phyloP scores from a whole-genome alignment of 2,113 vertebrate species.

The Stomatorhinus ivindoensis region DNA sequence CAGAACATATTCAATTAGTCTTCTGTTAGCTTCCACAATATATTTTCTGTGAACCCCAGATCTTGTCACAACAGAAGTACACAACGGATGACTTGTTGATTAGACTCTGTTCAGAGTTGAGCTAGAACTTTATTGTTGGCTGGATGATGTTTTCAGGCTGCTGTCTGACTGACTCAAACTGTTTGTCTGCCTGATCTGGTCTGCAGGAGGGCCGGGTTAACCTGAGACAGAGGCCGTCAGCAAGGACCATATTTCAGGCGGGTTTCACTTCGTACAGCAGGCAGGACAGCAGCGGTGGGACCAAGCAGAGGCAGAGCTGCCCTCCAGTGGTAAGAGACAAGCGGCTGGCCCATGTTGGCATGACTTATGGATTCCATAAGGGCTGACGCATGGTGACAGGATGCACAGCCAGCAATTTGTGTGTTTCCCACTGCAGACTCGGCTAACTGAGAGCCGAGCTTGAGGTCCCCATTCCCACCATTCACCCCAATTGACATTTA shows the following conservation, averaged over 20 bases:
- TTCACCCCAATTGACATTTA: not conserved
- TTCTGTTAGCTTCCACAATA: not conserved
- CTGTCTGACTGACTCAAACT: not conserved
- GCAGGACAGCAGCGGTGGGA: not conserved
- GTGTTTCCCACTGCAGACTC: not conserved
- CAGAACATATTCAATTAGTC: not conserved
- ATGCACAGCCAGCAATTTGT: not conserved
- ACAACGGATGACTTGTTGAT: not conserved
- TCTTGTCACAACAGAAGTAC: not conserved
- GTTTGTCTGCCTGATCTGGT: not conserved
- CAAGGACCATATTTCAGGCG: constrained; percentile 16
- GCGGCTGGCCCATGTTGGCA: not conserved
- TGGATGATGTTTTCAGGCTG: not conserved
- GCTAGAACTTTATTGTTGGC: not conserved
- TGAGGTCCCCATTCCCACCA: not conserved
- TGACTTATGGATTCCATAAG: not conserved
- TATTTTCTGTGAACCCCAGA: not conserved
- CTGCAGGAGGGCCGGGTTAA: constrained; percentile 4
- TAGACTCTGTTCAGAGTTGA: not conserved
- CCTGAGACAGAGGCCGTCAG: constrained; percentile 4
- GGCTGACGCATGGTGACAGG: not conserved
- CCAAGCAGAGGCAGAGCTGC: not conserved
- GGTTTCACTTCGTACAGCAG: not conserved
- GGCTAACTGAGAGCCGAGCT: not conserved
- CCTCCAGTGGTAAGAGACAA: constrained; percentile 4